Base-by-base conservation (phyloP, 1,140 invertebrate genomes). In the Papilio polytes region DNA sequence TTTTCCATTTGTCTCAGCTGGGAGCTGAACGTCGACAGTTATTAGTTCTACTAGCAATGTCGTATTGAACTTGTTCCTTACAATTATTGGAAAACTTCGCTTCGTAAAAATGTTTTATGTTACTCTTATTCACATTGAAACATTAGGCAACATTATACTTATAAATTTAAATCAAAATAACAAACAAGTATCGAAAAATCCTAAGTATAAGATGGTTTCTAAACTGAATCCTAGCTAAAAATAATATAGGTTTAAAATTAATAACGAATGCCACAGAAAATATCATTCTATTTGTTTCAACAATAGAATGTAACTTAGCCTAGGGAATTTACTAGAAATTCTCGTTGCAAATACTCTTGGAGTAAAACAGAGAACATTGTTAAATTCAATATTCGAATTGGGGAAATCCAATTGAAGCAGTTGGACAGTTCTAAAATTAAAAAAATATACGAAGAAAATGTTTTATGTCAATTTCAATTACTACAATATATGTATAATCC, bases 21-120 rank as follows among this genome's bases (percentile, higher is more conserved):
- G 63, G 26, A 31, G 59, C 59, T n/a, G 56, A 12, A 6, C 63
- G 20, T 20, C 20, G 74, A 76, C 74, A 76, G 41, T 76, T 76
- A 76, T 76, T 76, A 76, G 74, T 51, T 76, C 44, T 20, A 51
- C 74, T 15, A 70, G 12, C 22, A 70, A 70, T 31, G 63, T 70
- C 12, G 63, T 70, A 70, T 70, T 70, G 22, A 70, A 70, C 63
- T 70, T 70, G 63, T 31, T 70, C 26, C 12, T 26, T 70, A 70
- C 63, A 70, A 70, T 70, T 70, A 70, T 70, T 70, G 63, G 63
- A 70, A 70, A 70, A 70, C 22, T 70, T 59, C 8, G n/a, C n/a
- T 22, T 70, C 12, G 13, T 31, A 70, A 26, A 70, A 70, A 70
- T 70, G 63, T 70, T 70, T 70, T 36, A 70, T 70, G 13, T 66